phyloP scores from a whole-genome alignment of 2,113 vertebrate species.

The Otolemur garnettii region DNA sequence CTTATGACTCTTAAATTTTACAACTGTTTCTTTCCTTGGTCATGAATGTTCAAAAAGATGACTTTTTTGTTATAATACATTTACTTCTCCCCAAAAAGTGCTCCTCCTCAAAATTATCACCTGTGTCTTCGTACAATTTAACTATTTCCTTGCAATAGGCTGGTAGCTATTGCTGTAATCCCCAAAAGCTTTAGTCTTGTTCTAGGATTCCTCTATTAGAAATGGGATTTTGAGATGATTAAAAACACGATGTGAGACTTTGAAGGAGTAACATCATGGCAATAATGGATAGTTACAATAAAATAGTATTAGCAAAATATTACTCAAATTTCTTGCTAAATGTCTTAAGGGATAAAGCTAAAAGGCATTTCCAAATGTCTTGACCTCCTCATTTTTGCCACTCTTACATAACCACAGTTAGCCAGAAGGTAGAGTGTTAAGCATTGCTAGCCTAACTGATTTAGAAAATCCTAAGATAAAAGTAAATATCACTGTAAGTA shows the following conservation, averaged over 20 bases:
- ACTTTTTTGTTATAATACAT: not conserved
- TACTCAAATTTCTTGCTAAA: not conserved
- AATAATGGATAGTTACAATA: not conserved
- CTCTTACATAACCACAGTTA: not conserved
- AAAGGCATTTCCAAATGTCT: not conserved
- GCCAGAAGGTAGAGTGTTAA: not conserved
- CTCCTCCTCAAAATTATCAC: not conserved
- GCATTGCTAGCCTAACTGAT: not conserved
- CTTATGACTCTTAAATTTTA: not conserved
- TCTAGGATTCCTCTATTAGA: not conserved
- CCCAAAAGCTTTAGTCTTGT: not conserved
- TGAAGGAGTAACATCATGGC: not conserved
- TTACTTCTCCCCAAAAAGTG: not conserved
- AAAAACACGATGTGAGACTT: not conserved
- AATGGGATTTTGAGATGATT: not conserved
- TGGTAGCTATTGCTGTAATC: not conserved
- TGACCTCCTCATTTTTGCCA: not conserved
- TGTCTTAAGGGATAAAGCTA: not conserved
- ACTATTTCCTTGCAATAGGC: not conserved
- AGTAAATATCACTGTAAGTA: not conserved
- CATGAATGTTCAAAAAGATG: not conserved
- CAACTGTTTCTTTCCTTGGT: not conserved
- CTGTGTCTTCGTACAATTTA: not conserved
- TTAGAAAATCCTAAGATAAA: not conserved
- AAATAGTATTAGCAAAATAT: not conserved